Conservation (phyloP, 2,888 invertebrate species). For the Andrena fulva region DNA sequence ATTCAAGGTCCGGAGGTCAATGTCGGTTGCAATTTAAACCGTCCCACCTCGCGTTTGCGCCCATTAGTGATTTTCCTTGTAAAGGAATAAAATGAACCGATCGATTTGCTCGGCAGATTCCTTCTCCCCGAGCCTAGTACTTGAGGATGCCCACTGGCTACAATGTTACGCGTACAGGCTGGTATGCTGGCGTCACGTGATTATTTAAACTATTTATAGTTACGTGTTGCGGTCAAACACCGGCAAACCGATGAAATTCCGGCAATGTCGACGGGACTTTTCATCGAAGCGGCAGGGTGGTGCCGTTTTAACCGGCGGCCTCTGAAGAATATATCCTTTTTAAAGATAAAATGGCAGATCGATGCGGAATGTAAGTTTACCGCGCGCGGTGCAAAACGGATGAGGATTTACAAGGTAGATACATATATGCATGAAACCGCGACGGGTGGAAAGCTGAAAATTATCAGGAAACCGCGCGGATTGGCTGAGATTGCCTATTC, state of each 20-base stretch:
- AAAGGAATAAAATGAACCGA: neutral
- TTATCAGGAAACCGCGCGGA: neutral
- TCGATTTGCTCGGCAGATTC: neutral
- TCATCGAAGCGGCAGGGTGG: constrained; percentile 22
- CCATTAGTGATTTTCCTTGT: constrained; percentile 50
- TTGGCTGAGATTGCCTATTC: constrained; percentile 3
- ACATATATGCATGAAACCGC: neutral
- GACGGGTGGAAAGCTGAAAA: neutral
- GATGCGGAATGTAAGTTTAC: neutral
- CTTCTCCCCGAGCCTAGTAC: neutral
- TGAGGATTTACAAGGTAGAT: neutral
- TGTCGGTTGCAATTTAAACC: constrained; percentile 45
- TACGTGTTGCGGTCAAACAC: constrained; percentile 64
- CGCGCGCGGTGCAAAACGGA: neutral
- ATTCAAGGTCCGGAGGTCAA: constrained; percentile 29
- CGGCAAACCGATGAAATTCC: constrained; percentile 54
- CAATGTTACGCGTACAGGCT: constrained; percentile 43
- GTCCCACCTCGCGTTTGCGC: constrained; percentile 45
- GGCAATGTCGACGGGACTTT: constrained; percentile 30
- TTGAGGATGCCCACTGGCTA: constrained; percentile 11
- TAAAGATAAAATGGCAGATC: neutral
- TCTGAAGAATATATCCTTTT: neutral
- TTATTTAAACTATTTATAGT: constrained; percentile 72
- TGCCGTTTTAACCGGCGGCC: neutral
- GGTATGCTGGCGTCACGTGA: constrained; percentile 65